Evolutionary conservation across 1,140 invertebrate genomes (phyloP).

Genomic region (Alviniconcha marisindica): DNA sequence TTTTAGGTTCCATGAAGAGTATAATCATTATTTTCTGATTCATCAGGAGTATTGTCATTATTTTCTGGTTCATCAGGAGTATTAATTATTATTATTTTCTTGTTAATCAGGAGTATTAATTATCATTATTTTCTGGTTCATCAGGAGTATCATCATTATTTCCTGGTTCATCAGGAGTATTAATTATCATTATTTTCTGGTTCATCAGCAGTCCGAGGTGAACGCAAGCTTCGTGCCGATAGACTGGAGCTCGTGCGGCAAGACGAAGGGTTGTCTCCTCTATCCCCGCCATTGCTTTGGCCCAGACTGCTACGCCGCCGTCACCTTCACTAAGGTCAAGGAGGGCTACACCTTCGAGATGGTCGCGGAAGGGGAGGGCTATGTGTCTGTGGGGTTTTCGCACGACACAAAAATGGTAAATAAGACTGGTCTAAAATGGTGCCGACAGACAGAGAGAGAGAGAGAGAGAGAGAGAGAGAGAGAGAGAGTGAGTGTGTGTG

Average conservation of each 20-base stretch:
- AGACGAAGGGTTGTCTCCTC: constrained; percentile 52
- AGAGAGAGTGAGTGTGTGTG: background rate
- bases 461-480: too few species aligned
- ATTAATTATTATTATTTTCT: background rate
- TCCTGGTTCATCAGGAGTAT: too few species aligned
- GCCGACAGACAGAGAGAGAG: too few species aligned
- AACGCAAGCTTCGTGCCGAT: background rate
- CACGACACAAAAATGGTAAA: constrained; percentile 52
- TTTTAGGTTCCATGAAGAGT: background rate
- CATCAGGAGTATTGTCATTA: too few species aligned
- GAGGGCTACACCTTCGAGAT: constrained; percentile 42
- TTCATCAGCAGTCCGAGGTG: background rate
- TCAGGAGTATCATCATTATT: too few species aligned
- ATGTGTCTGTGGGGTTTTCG: constrained; percentile 55
- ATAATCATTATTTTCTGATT: background rate
- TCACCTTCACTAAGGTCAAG: constrained; percentile 38
- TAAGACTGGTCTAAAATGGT: too few species aligned
- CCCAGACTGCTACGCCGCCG: constrained; percentile 82
- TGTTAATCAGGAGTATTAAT: background rate
- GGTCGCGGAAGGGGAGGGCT: constrained; percentile 41
- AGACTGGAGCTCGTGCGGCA: constrained; percentile 43
- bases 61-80: too few species aligned
- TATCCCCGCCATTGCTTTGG: constrained; percentile 84
- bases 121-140: too few species aligned
- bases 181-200: background rate